phyloP scores from a whole-genome alignment of 2,113 vertebrate species.

The Lophius piscatorius region DNA sequence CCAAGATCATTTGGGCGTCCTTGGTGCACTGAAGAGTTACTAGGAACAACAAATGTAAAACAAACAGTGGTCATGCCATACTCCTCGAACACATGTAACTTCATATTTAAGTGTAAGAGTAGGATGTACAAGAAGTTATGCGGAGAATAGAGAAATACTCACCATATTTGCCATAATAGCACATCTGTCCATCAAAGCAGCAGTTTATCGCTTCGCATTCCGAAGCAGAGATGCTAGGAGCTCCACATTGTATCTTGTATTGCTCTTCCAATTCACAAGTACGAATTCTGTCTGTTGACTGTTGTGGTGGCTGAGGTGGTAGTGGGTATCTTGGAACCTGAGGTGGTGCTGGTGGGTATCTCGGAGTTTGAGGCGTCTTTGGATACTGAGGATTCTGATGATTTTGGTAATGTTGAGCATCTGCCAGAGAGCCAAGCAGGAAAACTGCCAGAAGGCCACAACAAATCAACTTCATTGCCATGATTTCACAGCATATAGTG shows the following conservation, averaged over 20 bases:
- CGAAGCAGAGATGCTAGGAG: background rate
- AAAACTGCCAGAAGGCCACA: constrained; percentile 35
- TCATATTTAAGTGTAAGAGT: background rate
- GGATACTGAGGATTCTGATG: background rate
- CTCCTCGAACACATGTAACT: background rate
- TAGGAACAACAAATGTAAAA: constrained; percentile 22
- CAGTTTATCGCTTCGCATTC: constrained; percentile 41
- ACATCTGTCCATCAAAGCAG: constrained; percentile 59
- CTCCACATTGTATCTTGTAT: constrained; percentile 49
- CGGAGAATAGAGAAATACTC: constrained; percentile 1
- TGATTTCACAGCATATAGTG: constrained; percentile 41
- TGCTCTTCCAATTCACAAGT: constrained; percentile 38
- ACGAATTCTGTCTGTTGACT: background rate
- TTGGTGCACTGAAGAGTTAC: constrained; percentile 77
- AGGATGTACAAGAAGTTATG: background rate
- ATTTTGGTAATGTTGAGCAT: constrained; percentile 13
- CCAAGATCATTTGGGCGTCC: constrained; percentile 68
- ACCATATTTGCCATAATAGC: constrained; percentile 68
- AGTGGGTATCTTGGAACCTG: background rate
- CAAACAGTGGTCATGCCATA: background rate
- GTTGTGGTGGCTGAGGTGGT: background rate
- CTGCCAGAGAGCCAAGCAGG: constrained; percentile 31
- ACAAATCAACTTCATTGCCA: constrained; percentile 43
- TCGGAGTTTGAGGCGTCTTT: background rate
- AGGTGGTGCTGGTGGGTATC: background rate